Conservation (phyloP, 2,888 invertebrate genomes). For the Hydrotaea cyrtoneurina region DNA sequence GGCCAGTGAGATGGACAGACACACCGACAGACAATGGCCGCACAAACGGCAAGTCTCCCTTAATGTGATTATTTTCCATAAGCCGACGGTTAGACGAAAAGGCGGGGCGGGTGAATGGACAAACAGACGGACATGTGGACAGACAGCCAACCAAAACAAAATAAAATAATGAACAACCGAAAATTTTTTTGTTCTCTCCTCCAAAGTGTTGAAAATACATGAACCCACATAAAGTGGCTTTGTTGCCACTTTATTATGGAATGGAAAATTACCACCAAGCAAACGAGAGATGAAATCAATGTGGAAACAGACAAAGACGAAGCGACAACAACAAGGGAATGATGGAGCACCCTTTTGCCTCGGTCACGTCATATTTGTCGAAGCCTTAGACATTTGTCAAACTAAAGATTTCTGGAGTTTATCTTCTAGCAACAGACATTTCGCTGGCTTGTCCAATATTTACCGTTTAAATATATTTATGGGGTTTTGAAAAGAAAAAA, state of each 20-base stretch:
- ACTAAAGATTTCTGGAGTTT: too few relatives aligned
- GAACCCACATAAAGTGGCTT: conserved; percentile 7
- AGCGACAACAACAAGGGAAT: neutral
- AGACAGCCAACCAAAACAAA: neutral
- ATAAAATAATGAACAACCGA: neutral
- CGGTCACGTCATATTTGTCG: neutral
- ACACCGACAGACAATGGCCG: neutral
- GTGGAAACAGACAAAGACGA: neutral
- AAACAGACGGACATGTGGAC: conserved; percentile 12
- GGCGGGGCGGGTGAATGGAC: conserved; percentile 2
- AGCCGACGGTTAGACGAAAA: conserved; percentile 51
- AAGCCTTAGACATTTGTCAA: too few relatives aligned
- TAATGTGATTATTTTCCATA: conserved; percentile 40
- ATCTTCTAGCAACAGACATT: too few relatives aligned
- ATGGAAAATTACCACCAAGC: neutral
- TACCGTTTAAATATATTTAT: too few relatives aligned
- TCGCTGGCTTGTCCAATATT: too few relatives aligned
- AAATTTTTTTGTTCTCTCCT: neutral
- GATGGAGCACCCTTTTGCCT: neutral
- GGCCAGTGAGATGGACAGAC: conserved; percentile 1
- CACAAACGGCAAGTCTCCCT: conserved; percentile 48
- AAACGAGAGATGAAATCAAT: neutral
- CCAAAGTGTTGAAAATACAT: neutral
- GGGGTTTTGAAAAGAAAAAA: too few relatives aligned
- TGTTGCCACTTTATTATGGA: neutral